Evolutionary conservation across 2,888 invertebrate species (phyloP).

Genomic region (Hypercompe scribonia): DNA sequence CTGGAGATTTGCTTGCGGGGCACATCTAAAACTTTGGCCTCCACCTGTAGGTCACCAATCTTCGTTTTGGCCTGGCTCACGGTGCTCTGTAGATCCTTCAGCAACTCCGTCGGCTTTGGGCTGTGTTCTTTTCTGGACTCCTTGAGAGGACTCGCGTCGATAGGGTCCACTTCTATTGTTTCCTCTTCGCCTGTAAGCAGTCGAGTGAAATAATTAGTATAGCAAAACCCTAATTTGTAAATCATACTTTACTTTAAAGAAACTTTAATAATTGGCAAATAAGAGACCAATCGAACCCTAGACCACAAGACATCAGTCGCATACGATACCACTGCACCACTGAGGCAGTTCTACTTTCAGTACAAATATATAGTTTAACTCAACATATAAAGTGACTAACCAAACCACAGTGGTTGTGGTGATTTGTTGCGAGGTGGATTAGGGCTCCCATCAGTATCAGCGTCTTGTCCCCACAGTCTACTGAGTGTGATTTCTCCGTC

Average conservation of each 20-base stretch:
- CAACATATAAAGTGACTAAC: slow-evolving; percentile 53
- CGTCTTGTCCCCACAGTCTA: slow-evolving; percentile 80
- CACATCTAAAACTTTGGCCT: slow-evolving; percentile 72
- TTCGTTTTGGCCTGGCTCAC: slow-evolving; percentile 87
- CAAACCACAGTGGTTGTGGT: slow-evolving; percentile 80
- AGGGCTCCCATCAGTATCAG: slow-evolving; percentile 71
- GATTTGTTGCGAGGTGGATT: slow-evolving; percentile 67
- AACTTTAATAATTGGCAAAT: too few relatives aligned
- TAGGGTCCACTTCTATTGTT: slow-evolving; percentile 66
- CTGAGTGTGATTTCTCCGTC: slow-evolving; percentile 82
- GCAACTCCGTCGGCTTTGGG: slow-evolving; percentile 73
- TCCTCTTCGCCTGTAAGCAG: slow-evolving; percentile 77
- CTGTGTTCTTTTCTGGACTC: slow-evolving; percentile 66
- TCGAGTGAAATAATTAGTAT: neutral
- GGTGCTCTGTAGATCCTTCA: slow-evolving; percentile 86
- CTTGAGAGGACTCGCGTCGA: slow-evolving; percentile 54
- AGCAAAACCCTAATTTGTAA: too few relatives aligned
- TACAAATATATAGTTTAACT: too few relatives aligned
- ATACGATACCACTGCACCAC: too few relatives aligned
- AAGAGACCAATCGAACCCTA: too few relatives aligned
- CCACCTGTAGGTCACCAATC: slow-evolving; percentile 88
- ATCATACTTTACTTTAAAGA: too few relatives aligned
- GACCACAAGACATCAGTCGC: too few relatives aligned
- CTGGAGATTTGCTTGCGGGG: slow-evolving; percentile 69
- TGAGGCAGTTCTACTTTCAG: too few relatives aligned